Conservation (phyloP, 2,113 vertebrate genomes). For the Monopterus albus region DNA sequence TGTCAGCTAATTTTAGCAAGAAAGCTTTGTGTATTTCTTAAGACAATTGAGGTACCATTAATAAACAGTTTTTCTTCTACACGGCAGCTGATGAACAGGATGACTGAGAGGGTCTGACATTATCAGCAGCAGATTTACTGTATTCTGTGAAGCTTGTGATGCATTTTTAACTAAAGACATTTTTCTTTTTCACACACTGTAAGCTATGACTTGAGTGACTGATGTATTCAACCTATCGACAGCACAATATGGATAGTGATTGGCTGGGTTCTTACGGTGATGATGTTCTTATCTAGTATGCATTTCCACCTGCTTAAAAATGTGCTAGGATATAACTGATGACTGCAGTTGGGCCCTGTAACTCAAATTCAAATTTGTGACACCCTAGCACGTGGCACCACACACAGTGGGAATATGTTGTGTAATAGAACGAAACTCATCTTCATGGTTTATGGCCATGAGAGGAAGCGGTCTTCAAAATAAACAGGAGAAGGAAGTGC, state of each 20-base stretch:
- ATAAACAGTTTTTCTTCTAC: not conserved
- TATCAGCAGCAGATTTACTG: not conserved
- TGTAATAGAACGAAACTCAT: not conserved
- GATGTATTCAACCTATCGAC: slow-evolving; percentile 59
- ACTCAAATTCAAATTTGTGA: not conserved
- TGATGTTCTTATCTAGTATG: slow-evolving; percentile 74
- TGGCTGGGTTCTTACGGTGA: slow-evolving; percentile 66
- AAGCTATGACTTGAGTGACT: slow-evolving; percentile 55
- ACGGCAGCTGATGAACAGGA: not conserved
- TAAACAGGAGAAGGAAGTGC: slow-evolving; percentile 19
- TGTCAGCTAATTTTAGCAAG: not conserved
- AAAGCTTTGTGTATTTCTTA: not conserved
- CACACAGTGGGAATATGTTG: slow-evolving; percentile 1
- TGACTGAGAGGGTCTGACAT: slow-evolving; percentile 10
- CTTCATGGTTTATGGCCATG: slow-evolving; percentile 1
- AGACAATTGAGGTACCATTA: not conserved
- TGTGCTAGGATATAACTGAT: not conserved
- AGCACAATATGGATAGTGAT: slow-evolving; percentile 47
- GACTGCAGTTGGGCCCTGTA: not conserved
- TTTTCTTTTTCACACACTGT: slow-evolving; percentile 22
- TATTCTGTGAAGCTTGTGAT: not conserved
- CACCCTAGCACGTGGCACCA: not conserved
- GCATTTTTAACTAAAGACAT: not conserved
- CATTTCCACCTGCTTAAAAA: slow-evolving; percentile 10
- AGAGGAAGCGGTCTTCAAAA: not conserved